Evolutionary conservation across 2,113 vertebrate species (phyloP).

Genomic region (Menidia beryllina): DNA sequence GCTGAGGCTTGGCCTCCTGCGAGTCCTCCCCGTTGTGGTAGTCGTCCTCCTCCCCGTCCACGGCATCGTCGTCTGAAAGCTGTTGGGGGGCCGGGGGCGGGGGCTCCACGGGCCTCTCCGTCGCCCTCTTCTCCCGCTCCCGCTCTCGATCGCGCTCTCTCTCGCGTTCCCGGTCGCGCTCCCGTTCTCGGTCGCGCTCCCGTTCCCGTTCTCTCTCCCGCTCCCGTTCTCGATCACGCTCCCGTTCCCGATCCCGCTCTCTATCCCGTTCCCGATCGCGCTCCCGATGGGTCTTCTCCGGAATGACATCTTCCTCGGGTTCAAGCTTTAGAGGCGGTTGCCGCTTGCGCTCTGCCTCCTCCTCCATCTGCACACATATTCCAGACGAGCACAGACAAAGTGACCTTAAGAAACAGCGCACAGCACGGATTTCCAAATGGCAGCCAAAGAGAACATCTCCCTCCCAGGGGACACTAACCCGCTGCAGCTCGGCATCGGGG

Average conservation of each 20-base stretch:
- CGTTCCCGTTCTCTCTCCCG: constrained; percentile 67
- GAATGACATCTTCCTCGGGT: constrained; percentile 89
- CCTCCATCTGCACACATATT: constrained; percentile 88
- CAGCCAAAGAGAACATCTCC: too few relatives aligned
- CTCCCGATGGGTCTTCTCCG: constrained; percentile 80
- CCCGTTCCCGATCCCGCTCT: constrained; percentile 81
- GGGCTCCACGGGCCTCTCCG: constrained; percentile 61
- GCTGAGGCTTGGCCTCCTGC: constrained; percentile 90
- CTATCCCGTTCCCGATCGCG: constrained; percentile 80
- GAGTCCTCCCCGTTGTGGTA: constrained; percentile 88
- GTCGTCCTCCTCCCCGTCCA: constrained; percentile 90
- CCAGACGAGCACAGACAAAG: too few relatives aligned
- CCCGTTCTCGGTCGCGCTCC: constrained; percentile 87
- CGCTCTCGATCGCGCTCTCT: constrained; percentile 70
- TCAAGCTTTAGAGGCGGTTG: constrained; percentile 93
- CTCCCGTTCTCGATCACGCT: constrained; percentile 85
- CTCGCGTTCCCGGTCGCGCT: constrained; percentile 82
- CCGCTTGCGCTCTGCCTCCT: constrained; percentile 93
- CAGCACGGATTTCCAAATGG: too few relatives aligned
- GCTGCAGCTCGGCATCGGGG: constrained; percentile 96
- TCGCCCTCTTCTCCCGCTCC: constrained; percentile 83
- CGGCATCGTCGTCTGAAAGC: constrained; percentile 86
- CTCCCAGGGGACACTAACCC: constrained; percentile 79
- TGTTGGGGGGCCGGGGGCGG: constrained; percentile 82
- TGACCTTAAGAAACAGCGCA: too few relatives aligned